Evolutionary conservation across 1,140 invertebrate genomes (phyloP), one percentile per base, ranked within the genome.

Genomic region (Formica exsecta): DNA sequence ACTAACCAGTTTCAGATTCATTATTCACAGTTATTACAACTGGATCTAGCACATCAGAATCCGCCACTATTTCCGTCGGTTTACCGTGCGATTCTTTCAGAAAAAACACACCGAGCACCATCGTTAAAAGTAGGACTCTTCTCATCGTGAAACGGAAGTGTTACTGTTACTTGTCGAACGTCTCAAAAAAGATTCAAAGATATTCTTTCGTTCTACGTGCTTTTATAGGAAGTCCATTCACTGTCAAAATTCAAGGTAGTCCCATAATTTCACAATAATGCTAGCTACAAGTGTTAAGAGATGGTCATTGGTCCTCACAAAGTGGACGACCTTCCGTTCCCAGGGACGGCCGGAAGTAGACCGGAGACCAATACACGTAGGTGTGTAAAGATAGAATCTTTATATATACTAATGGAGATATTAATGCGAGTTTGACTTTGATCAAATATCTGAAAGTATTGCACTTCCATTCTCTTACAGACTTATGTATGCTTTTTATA

Each of bases 191-290:
- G 64, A 73, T 65, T 87, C 51, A 25, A 70, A 64, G 57, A 13
- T 51, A 59, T 7, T 74, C 29, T 65, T 59, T 9, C 36, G 16
- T 29, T 22, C 57, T 32, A 22, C 41, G 1, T 64, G 84, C 75
- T 91, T 92, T 91, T 92, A 92, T 91, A 92, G 65, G 32, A n/a
- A 61, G n/a, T 41, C 88, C 90, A 59, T 87, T 90, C 88, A 87
- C 88, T 29, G 41, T 51, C 48, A 13, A 87, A 80, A 85, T 83
- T 61, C 73, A 70, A 86, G 65, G 71, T 75, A 88, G 22, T 74
- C 22, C 36, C 19, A 32, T 22, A 71, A 36, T 74, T 74, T 54
- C 73, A 16, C 32, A 70, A 87, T 48, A 44, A 71, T 62, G n/a
- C 41, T 51, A 84, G 19, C n/a, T 84, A 7, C 5, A 3, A 77